Conservation (phyloP, 2,888 invertebrate genomes). For the Callosobruchus maculatus region DNA sequence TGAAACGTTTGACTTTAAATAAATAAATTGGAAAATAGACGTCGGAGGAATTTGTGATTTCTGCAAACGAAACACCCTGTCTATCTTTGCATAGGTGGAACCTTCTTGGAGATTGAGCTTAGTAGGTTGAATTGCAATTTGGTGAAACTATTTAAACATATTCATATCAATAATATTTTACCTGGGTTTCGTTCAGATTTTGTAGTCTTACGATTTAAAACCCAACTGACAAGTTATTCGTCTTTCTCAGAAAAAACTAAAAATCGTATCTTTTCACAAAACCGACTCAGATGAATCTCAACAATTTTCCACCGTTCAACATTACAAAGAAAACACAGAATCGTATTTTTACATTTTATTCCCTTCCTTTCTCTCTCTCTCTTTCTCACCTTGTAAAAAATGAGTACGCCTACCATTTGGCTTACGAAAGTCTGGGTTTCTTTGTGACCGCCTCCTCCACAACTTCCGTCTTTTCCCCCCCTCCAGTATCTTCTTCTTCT, state of each 20-base stretch:
- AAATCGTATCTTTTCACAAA: neutral
- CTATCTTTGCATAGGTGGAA: neutral
- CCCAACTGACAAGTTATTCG: neutral
- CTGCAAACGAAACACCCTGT: neutral
- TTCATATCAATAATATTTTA: neutral
- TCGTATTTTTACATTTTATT: neutral
- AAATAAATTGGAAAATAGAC: neutral
- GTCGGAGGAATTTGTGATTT: neutral
- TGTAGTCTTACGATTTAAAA: neutral
- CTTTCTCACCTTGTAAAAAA: neutral
- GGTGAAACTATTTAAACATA: no score
- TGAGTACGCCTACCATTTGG: neutral
- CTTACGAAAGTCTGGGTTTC: neutral
- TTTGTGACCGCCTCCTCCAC: neutral
- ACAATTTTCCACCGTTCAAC: neutral
- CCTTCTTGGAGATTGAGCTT: neutral
- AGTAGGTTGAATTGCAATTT: neutral
- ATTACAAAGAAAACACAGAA: neutral
- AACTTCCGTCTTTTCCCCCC: conserved; percentile 25
- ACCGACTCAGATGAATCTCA: neutral
- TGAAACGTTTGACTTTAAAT: neutral
- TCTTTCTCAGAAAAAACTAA: neutral
- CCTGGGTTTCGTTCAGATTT: neutral
- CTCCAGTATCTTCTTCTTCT: conserved; percentile 72
- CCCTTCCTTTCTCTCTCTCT: neutral